These are phyloP conservation scores for Lithobates pipiens DNA, from an alignment of 2,797 vertebrate species.

Conservation along the genomic window DNA sequence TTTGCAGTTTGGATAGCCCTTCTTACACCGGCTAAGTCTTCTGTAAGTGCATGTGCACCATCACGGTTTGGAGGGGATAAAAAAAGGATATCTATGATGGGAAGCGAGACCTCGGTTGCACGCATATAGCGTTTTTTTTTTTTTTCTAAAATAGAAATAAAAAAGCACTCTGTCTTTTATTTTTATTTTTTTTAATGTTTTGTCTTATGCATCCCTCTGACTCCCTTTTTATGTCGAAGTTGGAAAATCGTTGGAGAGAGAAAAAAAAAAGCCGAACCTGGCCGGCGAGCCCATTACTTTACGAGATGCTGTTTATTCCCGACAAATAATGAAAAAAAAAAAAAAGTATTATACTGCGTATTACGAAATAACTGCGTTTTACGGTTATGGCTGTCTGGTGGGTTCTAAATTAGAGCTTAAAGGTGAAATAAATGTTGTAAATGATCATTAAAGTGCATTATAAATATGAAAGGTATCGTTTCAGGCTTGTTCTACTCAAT, in stretches of 20 bases:
- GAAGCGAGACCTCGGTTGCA: background rate
- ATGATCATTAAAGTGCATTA: no score
- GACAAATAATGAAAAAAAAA: background rate
- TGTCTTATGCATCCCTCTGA: slow-evolving; percentile 8
- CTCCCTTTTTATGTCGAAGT: no score
- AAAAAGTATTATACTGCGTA: no score
- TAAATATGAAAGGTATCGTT: no score
- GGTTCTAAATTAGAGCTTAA: no score
- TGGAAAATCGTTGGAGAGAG: background rate
- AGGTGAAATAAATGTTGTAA: no score
- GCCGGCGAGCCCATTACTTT: slow-evolving; percentile 2
- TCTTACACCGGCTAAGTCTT: slow-evolving; percentile 23
- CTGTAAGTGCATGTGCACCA: slow-evolving; percentile 41
- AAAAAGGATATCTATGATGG: slow-evolving; percentile 29
- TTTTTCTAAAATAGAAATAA: no score
- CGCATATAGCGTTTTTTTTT: no score
- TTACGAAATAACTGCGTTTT: no score
- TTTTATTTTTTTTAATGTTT: slow-evolving; percentile 13
- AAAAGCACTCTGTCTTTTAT: slow-evolving; percentile 11
- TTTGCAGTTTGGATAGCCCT: slow-evolving; percentile 28
- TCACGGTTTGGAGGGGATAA: slow-evolving; percentile 33
- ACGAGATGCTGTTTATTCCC: background rate
- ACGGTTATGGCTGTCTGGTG: no score
- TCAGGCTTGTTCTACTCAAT: no score
- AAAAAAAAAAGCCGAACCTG: background rate